These are phyloP conservation scores for Prinia subflava DNA, from an alignment of 2,113 vertebrate species.

Conservation along the genomic window DNA sequence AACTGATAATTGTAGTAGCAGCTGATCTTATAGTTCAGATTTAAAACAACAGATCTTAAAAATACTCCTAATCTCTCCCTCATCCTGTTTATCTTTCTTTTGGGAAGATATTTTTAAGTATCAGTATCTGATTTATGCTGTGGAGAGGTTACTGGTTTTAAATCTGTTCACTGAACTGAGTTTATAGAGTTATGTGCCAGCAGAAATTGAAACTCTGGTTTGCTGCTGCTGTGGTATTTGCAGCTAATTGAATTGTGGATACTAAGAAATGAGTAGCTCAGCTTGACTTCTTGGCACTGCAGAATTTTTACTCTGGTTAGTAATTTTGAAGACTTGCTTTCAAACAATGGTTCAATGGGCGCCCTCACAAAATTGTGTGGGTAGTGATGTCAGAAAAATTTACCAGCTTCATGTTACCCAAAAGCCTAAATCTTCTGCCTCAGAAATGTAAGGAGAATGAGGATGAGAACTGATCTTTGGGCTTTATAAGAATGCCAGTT, in stretches of 20 bases:
- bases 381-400: slow-evolving; percentile 29
- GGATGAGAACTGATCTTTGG: background rate
- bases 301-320: slow-evolving; percentile 40
- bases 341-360: slow-evolving; percentile 22
- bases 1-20: background rate
- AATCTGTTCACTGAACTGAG: background rate
- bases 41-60: background rate
- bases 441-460: background rate
- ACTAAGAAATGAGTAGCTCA: slow-evolving; percentile 20
- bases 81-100: background rate
- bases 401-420: slow-evolving; percentile 1
- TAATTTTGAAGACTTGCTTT: slow-evolving; percentile 35
- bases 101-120: background rate
- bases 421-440: background rate
- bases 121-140: background rate
- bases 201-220: slow-evolving; percentile 28
- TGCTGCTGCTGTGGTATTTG: slow-evolving; percentile 42
- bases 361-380: background rate
- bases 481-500: background rate
- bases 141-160: background rate
- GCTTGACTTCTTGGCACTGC: slow-evolving; percentile 43
- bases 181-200: background rate
- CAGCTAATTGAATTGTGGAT: slow-evolving; percentile 37
- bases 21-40: background rate
- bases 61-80: background rate